Base-by-base conservation (phyloP, 2,797 vertebrate species). In the Chrysocyon brachyurus region DNA sequence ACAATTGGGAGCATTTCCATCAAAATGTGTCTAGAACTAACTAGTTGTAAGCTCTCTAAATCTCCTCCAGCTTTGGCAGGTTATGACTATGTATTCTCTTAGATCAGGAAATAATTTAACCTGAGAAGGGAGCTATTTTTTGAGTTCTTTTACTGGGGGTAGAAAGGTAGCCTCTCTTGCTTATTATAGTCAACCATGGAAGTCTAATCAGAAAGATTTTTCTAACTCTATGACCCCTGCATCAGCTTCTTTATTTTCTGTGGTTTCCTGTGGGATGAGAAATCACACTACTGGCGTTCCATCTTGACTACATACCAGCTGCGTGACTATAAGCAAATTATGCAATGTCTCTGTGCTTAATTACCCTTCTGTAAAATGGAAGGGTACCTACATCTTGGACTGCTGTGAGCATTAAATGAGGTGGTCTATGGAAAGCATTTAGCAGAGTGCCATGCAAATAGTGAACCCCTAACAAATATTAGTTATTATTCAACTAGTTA, bases 41-140 rank as follows among this genome's bases (percentile, higher is more conserved):
- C 5, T 16, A 63, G 22, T 72, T 90, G 4, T 68, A 78, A 86
- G 52, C 85, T 12, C 15, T 63, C 22, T 88, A 19, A 22, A 31
- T 72, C 46, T 56, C 64, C 24, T 85, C 46, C 70, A 89, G 21
- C 26, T 78, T 78, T 49, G 68, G n/a, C 0, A 64, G 73, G 59
- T 59, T 14, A 0, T n/a, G 19, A 7, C 68, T 0, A 0, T 86
- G 14, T 31, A 24, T 54, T 96, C 91, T 85, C 11, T 72, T 19
- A 49, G 87, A 81, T 87, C 52, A 91, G 56, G 57, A 84, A 84
- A 84, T 78, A 10, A 72, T 63, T 81, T 8, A 40, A 57, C 22
- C 24, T 19, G 8, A 57, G 24, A 72, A 88, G 2, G 12, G 7
- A 7, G 19, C 36, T 40, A 63, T 90, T 36, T 77, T 40, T 19